Evolutionary conservation across 2,888 invertebrate species (phyloP).

Genomic region (Lottia scabra): DNA sequence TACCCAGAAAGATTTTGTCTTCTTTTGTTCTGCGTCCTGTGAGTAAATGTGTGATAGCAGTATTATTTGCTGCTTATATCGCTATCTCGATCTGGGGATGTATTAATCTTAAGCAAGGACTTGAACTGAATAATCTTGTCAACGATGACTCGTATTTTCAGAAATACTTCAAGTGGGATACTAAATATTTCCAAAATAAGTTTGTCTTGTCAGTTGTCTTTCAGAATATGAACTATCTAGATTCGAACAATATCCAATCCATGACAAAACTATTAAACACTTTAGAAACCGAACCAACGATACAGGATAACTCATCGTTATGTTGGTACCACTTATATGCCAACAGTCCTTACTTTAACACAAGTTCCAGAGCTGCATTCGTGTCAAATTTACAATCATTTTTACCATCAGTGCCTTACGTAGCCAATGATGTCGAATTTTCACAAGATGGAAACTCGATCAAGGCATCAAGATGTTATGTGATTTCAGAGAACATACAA

Average conservation of each 20-base stretch:
- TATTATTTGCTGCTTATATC: constrained; percentile 45
- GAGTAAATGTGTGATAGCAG: constrained; percentile 34
- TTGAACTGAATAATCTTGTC: constrained; percentile 48
- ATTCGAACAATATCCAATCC: constrained; percentile 2
- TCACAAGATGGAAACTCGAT: constrained; percentile 72
- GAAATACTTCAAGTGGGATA: constrained; percentile 28
- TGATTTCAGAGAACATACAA: constrained; percentile 21
- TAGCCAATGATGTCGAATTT: constrained; percentile 36
- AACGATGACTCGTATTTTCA: constrained; percentile 49
- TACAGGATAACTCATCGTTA: constrained; percentile 22
- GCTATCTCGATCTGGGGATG: constrained; percentile 50
- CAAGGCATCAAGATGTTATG: constrained; percentile 75
- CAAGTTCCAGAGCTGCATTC: constrained; percentile 20
- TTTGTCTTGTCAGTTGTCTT: constrained; percentile 31
- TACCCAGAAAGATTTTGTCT: constrained; percentile 40
- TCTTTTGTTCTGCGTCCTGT: constrained; percentile 34
- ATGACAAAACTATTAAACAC: constrained; percentile 19
- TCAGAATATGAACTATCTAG: constrained; percentile 19
- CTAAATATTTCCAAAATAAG: constrained; percentile 28
- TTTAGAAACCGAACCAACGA: constrained; percentile 12
- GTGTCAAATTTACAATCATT: constrained; percentile 22
- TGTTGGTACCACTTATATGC: constrained; percentile 27
- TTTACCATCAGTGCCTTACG: constrained; percentile 16
- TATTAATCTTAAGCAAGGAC: constrained; percentile 44
- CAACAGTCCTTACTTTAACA: constrained; percentile 21